A percentile compares a stretch with the other conserved stretches of the same genome.
Conservation (phyloP, 1,140 invertebrate species). For the Parasteatoda tepidariorum region DNA sequence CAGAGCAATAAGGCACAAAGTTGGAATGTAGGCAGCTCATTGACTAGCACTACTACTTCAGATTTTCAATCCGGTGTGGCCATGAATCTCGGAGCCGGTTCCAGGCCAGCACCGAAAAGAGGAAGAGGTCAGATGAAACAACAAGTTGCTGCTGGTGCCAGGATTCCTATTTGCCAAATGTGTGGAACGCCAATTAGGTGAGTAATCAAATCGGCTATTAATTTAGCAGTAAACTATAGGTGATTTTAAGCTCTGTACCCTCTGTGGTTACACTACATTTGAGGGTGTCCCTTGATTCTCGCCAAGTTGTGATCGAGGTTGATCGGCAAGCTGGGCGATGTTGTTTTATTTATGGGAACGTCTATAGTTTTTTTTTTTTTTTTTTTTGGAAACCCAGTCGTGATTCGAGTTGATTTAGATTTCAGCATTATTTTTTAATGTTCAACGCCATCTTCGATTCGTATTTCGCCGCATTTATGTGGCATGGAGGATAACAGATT, state of each 20-base stretch:
- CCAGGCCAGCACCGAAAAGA: conserved; percentile 80
- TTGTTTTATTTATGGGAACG: no score
- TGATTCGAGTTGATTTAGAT: no score
- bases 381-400: no score
- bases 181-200: conserved; percentile 96
- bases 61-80: conserved; percentile 38
- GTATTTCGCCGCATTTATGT: no score
- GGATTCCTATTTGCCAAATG: conserved; percentile 87
- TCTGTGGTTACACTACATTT: no score
- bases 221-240: neutral
- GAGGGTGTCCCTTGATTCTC: no score
- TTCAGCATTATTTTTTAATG: no score
- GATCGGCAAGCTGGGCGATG: no score
- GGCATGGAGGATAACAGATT: no score
- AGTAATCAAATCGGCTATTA: conserved; percentile 62
- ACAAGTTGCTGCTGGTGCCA: conserved; percentile 79
- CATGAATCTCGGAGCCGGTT: conserved; percentile 62
- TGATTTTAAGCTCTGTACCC: neutral
- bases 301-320: no score
- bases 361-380: no score
- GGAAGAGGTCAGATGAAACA: conserved; percentile 85
- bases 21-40: conserved; percentile 21
- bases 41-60: conserved; percentile 11
- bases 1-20: conserved; percentile 45
- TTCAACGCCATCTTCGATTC: no score